phyloP scores from a whole-genome alignment of 2,113 vertebrate species.

The Pipra filicauda region DNA sequence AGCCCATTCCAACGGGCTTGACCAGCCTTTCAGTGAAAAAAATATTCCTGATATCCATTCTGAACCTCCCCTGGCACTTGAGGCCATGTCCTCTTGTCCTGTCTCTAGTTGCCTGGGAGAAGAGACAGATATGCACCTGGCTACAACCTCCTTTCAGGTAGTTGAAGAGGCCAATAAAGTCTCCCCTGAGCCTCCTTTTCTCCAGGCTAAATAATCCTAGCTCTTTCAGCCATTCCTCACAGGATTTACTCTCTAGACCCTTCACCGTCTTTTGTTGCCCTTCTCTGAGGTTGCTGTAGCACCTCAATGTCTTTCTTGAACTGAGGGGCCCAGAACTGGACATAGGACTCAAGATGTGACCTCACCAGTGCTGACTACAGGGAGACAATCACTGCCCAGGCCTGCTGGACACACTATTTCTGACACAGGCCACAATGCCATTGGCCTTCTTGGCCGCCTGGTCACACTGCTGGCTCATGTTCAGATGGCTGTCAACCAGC shows the following conservation, averaged over 20 bases:
- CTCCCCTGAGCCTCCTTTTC: not conserved
- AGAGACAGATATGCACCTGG: no score
- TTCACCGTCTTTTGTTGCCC: not conserved
- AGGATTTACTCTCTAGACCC: not conserved
- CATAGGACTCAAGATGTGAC: not conserved
- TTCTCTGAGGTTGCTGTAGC: not conserved
- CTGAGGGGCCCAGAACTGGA: not conserved
- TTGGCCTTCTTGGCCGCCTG: not conserved
- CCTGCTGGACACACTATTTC: not conserved
- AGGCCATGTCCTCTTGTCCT: not conserved
- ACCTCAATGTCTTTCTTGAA: not conserved
- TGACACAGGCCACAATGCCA: not conserved
- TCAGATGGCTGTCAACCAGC: not conserved
- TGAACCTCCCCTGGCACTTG: not conserved
- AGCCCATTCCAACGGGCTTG: not conserved
- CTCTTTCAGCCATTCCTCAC: not conserved
- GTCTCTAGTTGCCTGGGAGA: not conserved
- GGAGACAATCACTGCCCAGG: not conserved
- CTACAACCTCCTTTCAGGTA: not conserved
- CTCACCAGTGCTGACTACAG: not conserved
- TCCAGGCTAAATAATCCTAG: not conserved
- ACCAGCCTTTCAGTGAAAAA: not conserved
- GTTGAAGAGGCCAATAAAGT: not conserved
- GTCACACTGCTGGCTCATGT: not conserved
- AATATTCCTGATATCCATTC: not conserved